Evolutionary conservation across 2,888 invertebrate species (phyloP).

Genomic region (Nematopogon swammerdamellus): DNA sequence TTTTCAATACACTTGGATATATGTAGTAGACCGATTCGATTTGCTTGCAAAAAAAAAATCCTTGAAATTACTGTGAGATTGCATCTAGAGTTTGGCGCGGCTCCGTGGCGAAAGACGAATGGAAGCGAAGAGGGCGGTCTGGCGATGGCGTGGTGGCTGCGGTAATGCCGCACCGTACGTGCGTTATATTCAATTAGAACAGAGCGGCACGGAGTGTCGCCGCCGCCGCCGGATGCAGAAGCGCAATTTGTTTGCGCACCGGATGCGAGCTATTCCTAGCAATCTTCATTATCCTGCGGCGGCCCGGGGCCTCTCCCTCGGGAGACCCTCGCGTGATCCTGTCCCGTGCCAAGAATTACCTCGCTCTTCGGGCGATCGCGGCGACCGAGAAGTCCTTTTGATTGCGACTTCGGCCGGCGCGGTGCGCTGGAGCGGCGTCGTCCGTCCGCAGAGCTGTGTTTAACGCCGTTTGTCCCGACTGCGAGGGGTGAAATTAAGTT

Average conservation of each 20-base stretch:
- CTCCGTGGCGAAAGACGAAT: no score
- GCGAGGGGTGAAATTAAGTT: background rate
- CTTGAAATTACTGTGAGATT: no score
- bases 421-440: no score
- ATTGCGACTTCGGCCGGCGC: background rate
- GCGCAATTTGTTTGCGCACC: slow-evolving; percentile 16
- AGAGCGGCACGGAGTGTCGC: slow-evolving; percentile 1
- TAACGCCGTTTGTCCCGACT: background rate
- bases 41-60: no score
- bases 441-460: background rate
- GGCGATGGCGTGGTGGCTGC: no score
- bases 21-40: no score
- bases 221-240: background rate
- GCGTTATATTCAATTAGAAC: slow-evolving; percentile 30
- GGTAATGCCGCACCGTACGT: slow-evolving; percentile 8
- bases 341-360: background rate
- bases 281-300: slow-evolving; percentile 25
- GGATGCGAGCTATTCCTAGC: slow-evolving; percentile 33
- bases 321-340: background rate
- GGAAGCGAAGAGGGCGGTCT: no score
- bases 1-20: no score
- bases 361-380: no score
- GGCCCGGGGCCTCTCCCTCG: slow-evolving; percentile 18
- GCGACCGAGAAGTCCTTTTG: background rate
- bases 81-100: no score